Evolutionary conservation across 2,888 invertebrate genomes (phyloP).

Genomic region (Acanthosoma haemorrhoidale): DNA sequence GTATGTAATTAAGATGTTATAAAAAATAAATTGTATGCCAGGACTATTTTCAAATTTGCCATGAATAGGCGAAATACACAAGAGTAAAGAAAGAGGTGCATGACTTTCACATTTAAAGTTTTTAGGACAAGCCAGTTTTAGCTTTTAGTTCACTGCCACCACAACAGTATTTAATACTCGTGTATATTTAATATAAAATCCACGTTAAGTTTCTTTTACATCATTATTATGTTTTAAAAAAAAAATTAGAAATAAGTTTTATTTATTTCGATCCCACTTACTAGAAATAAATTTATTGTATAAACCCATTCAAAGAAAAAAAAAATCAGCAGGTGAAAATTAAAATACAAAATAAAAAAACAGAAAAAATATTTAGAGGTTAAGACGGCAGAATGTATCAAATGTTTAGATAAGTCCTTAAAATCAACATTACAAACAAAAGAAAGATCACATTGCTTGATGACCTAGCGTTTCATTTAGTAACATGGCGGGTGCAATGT

Average conservation of each 20-base stretch:
- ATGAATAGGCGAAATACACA: too few species aligned
- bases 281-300: background rate
- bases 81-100: too few species aligned
- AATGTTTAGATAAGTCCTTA: background rate
- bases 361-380: background rate
- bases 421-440: slow-evolving; percentile 17
- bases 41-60: too few species aligned
- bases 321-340: background rate
- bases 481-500: slow-evolving; percentile 82
- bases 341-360: background rate
- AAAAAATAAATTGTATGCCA: too few species aligned
- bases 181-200: background rate
- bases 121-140: background rate
- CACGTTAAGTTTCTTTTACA: background rate
- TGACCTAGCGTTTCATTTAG: slow-evolving; percentile 32
- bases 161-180: background rate
- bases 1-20: too few species aligned
- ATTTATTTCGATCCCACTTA: background rate
- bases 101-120: background rate
- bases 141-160: background rate
- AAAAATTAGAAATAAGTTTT: background rate
- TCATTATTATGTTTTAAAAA: background rate
- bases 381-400: background rate
- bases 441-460: slow-evolving; percentile 27
- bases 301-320: background rate